Percentiles rank a stretch among this genome's conserved stretches.
Conservation (phyloP, 2,888 invertebrate genomes). For the Volucella inanis region DNA sequence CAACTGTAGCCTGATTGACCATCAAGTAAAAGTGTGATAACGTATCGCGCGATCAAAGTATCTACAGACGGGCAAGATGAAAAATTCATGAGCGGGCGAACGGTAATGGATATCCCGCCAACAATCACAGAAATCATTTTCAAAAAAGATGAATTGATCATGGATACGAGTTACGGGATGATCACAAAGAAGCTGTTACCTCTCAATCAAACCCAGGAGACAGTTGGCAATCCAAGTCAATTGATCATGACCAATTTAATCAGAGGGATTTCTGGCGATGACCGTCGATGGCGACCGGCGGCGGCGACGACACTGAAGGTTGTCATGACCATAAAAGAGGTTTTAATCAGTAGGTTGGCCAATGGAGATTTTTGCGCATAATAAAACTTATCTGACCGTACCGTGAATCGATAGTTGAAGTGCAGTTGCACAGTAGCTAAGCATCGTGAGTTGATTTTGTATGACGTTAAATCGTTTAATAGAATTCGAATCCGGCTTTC, state of each 20-base stretch:
- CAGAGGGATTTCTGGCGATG: slow-evolving; percentile 2
- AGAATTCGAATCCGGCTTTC: slow-evolving; percentile 43
- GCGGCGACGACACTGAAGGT: slow-evolving; percentile 7
- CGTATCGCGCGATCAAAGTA: slow-evolving; percentile 33
- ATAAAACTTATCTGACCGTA: slow-evolving; percentile 6
- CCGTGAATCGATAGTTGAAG: neutral
- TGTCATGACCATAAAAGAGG: slow-evolving; percentile 21
- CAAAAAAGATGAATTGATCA: slow-evolving; percentile 62
- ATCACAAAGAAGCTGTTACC: slow-evolving; percentile 9
- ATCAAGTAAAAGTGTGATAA: slow-evolving; percentile 63
- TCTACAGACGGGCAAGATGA: slow-evolving; percentile 36
- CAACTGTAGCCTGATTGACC: neutral
- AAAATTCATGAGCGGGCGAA: slow-evolving; percentile 58
- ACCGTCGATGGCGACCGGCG: too few relatives aligned
- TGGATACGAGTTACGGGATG: neutral
- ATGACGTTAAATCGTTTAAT: slow-evolving; percentile 38
- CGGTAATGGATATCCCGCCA: slow-evolving; percentile 6
- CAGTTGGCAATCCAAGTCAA: slow-evolving; percentile 47
- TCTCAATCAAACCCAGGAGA: slow-evolving; percentile 7
- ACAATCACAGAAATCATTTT: slow-evolving; percentile 58
- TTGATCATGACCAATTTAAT: slow-evolving; percentile 45
- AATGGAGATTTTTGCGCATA: neutral
- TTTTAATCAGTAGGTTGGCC: slow-evolving; percentile 10
- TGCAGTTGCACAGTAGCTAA: too few relatives aligned
- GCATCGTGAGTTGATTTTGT: slow-evolving; percentile 22